Conservation (phyloP, 2,888 invertebrate genomes). For the Apodemia duryi region DNA sequence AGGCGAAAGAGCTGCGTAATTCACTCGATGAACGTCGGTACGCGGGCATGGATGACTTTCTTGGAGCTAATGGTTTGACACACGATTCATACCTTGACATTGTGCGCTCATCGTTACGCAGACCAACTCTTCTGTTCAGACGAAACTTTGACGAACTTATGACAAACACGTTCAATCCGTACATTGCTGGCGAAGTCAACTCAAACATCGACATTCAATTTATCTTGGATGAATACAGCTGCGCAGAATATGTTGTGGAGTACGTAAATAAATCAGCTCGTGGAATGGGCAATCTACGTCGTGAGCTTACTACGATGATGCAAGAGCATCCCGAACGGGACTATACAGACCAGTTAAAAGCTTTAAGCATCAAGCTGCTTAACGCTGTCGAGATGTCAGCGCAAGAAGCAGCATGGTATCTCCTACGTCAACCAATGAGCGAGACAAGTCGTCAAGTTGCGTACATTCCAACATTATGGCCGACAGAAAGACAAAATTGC, state of each 20-base stretch:
- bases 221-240: conserved; percentile 35
- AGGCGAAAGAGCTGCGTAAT: conserved; percentile 36
- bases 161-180: conserved; percentile 46
- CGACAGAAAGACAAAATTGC: too few species aligned
- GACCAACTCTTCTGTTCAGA: conserved; percentile 38
- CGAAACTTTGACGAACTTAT: conserved; percentile 41
- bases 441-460: too few species aligned
- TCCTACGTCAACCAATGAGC: conserved; percentile 18
- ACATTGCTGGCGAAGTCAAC: conserved; percentile 39
- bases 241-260: conserved; percentile 47
- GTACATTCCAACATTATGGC: too few species aligned
- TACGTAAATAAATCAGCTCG: conserved; percentile 44
- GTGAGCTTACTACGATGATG: conserved; percentile 36
- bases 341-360: conserved; percentile 27
- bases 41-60: conserved; percentile 40
- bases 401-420: conserved; percentile 46
- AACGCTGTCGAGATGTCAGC: conserved; percentile 44
- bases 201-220: conserved; percentile 35
- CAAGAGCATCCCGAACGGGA: conserved; percentile 32
- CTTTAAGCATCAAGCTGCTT: conserved; percentile 35
- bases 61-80: conserved; percentile 37
- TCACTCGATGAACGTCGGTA: conserved; percentile 37
- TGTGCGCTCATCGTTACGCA: conserved; percentile 39
- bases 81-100: conserved; percentile 27
- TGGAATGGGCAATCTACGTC: conserved; percentile 41